Conservation (phyloP, 2,888 invertebrate genomes). For the Alitta virens region DNA sequence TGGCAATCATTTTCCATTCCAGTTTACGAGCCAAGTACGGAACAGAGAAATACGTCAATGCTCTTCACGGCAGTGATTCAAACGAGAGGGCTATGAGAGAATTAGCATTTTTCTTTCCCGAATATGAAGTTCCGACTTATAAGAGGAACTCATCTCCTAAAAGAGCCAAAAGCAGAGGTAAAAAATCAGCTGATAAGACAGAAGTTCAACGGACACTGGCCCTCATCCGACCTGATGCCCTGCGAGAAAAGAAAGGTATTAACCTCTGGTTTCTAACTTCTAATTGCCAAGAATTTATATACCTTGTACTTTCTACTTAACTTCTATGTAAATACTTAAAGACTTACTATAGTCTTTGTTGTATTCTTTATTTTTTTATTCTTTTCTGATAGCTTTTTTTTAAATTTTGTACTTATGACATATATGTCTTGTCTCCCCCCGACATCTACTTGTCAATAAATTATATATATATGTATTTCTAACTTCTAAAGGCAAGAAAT, state of each 20-base stretch:
- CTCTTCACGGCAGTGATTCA: conserved; percentile 53
- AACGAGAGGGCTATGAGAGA: conserved; percentile 51
- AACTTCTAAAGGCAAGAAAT: no score
- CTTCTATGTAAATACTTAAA: no score
- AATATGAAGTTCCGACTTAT: conserved; percentile 38
- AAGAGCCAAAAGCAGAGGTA: background rate
- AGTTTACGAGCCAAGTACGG: conserved; percentile 56
- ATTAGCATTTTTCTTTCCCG: conserved; percentile 57
- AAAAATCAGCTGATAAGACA: conserved; percentile 13
- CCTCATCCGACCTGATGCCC: conserved; percentile 54
- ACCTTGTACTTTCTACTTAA: no score
- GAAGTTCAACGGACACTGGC: conserved; percentile 53
- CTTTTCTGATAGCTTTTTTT: no score
- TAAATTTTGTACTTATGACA: no score
- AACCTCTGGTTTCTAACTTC: no score
- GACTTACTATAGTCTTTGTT: no score
- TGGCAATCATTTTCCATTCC: conserved; percentile 18
- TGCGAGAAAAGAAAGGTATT: conserved; percentile 44
- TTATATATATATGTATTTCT: no score
- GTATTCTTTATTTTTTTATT: no score
- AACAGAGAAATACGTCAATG: conserved; percentile 49
- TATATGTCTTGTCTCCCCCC: no score
- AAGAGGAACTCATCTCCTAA: background rate
- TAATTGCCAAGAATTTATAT: no score
- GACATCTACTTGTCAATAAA: no score